Conservation (phyloP, 2,113 vertebrate genomes). For the Sakesphorus luctuosus region DNA sequence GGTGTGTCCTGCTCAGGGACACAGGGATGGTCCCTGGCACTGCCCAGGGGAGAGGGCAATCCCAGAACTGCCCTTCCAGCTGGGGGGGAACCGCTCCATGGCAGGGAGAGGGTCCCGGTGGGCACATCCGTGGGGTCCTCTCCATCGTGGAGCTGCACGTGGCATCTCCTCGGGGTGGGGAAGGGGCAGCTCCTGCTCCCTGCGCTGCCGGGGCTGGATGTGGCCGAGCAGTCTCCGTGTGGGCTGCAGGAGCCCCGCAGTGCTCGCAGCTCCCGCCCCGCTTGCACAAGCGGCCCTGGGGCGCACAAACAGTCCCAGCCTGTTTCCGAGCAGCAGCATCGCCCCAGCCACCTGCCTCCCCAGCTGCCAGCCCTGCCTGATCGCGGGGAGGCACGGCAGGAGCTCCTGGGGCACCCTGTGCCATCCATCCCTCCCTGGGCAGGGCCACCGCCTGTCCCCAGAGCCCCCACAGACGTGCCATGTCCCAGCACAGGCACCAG, state of each 20-base stretch:
- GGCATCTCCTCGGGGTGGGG: background rate
- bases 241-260: background rate
- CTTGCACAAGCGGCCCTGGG: constrained; percentile 26
- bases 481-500: accelerated
- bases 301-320: background rate
- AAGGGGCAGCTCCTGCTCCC: accelerated
- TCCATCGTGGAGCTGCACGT: accelerated
- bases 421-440: accelerated
- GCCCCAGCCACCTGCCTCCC: background rate
- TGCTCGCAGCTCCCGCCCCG: background rate
- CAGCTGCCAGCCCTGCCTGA: background rate
- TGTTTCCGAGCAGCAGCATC: background rate
- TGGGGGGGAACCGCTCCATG: accelerated
- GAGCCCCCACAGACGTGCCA: accelerated
- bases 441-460: background rate
- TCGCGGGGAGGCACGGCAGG: accelerated
- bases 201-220: background rate
- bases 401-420: background rate
- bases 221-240: accelerated
- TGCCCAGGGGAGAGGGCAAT: accelerated
- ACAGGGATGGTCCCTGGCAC: accelerated
- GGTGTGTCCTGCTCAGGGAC: accelerated
- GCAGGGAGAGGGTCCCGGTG: accelerated
- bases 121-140: accelerated
- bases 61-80: background rate